phyloP scores from a whole-genome alignment of 2,113 vertebrate genomes.

The Antidorcas marsupialis region DNA sequence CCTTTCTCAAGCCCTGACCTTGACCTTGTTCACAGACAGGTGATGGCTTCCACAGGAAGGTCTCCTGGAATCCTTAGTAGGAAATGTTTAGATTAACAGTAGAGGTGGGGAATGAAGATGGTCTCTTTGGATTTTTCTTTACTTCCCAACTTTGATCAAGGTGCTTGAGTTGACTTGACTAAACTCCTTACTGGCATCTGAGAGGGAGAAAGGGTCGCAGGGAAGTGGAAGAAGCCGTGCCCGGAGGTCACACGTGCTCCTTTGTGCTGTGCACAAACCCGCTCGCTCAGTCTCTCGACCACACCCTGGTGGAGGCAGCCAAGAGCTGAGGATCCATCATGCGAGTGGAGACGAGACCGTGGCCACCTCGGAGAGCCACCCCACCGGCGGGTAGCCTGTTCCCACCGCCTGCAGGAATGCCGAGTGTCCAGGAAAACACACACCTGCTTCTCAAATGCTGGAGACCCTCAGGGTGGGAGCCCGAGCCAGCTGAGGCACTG shows the following conservation, averaged over 20 bases:
- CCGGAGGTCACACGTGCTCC: rapidly evolving
- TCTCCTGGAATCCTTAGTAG: rapidly evolving
- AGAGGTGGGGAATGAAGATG: not conserved
- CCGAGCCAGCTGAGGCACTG: rapidly evolving
- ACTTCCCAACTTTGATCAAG: not conserved
- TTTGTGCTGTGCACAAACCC: rapidly evolving
- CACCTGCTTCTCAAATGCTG: no score
- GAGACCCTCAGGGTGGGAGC: not conserved
- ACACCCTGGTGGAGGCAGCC: not conserved
- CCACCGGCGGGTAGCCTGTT: rapidly evolving
- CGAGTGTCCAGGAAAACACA: rapidly evolving
- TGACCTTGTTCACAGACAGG: not conserved
- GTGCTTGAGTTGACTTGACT: not conserved
- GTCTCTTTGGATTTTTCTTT: not conserved
- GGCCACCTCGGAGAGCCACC: not conserved
- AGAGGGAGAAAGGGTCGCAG: not conserved
- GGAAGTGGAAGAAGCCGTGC: not conserved
- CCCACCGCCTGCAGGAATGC: rapidly evolving
- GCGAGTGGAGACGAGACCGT: not conserved
- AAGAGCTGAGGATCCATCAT: not conserved
- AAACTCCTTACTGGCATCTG: not conserved
- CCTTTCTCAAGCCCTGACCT: not conserved
- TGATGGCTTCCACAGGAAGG: rapidly evolving
- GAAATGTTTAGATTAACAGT: not conserved
- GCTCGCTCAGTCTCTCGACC: not conserved